Evolutionary conservation across 2,797 vertebrate species (phyloP).

Genomic region (Hypotaenidia philippensis): DNA sequence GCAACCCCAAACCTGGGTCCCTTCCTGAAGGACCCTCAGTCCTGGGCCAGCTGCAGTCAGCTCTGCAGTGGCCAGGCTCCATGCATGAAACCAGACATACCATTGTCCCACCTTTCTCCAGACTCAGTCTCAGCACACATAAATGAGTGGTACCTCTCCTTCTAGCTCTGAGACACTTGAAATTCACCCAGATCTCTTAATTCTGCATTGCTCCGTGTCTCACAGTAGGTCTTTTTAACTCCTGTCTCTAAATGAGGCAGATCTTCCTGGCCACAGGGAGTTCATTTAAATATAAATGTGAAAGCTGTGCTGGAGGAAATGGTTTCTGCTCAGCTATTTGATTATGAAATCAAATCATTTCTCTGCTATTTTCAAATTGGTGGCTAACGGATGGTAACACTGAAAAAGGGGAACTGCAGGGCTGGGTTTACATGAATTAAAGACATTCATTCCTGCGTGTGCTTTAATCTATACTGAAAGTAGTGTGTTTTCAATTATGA

Average conservation of each 20-base stretch:
- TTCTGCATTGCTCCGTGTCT: neutral
- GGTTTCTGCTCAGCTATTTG: conserved; percentile 57
- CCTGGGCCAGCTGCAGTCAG: neutral
- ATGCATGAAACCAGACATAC: accelerated
- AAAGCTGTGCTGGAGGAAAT: conserved; percentile 50
- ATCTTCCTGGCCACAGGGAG: conserved; percentile 50
- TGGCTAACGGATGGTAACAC: neutral
- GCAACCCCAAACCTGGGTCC: neutral
- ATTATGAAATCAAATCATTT: conserved; percentile 63
- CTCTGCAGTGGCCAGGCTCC: neutral
- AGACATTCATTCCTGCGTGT: conserved; percentile 25
- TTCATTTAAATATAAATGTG: conserved; percentile 69
- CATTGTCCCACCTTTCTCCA: neutral
- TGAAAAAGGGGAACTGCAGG: neutral
- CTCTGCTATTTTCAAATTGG: conserved; percentile 42
- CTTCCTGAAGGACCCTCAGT: neutral
- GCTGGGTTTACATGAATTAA: conserved; percentile 46
- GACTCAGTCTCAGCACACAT: neutral
- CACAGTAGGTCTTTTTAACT: conserved; percentile 47
- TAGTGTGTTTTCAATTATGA: conserved; percentile 58
- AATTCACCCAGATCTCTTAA: conserved; percentile 40
- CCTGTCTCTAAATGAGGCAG: conserved; percentile 59
- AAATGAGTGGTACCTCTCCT: neutral
- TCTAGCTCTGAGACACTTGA: neutral
- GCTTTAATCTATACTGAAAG: conserved; percentile 44